Conservation (phyloP, 2,113 vertebrate genomes). For the Glaucidium brasilianum region DNA sequence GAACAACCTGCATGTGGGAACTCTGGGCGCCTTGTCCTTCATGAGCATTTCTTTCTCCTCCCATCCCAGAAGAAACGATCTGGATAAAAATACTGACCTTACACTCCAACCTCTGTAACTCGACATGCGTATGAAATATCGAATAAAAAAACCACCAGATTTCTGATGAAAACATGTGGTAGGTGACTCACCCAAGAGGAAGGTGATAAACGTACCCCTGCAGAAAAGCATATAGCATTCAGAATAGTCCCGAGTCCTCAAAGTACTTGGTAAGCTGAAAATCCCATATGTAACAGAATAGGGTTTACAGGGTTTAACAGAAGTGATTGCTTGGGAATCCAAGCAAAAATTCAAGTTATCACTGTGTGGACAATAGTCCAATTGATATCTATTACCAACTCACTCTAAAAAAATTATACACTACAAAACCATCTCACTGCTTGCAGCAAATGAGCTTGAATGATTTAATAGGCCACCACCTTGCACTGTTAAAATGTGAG, state of each 20-base stretch:
- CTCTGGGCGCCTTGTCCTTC: neutral
- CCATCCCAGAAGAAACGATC: neutral
- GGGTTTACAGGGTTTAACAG: neutral
- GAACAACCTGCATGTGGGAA: accelerated
- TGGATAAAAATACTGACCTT: neutral
- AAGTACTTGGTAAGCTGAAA: conserved; percentile 9
- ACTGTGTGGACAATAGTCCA: conserved; percentile 5
- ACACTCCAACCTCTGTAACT: neutral
- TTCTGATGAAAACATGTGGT: neutral
- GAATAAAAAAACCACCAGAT: neutral
- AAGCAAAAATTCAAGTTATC: conserved; percentile 62
- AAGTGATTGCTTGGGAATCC: conserved; percentile 48
- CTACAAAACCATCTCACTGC: conserved; percentile 55
- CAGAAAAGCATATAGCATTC: neutral
- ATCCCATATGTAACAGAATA: neutral
- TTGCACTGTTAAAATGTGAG: conserved; percentile 53
- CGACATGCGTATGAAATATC: neutral
- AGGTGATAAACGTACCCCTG: neutral
- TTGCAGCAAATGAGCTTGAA: conserved; percentile 45
- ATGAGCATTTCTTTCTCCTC: neutral
- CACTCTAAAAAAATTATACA: conserved; percentile 28
- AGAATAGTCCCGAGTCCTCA: neutral
- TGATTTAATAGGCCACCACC: conserved; percentile 39
- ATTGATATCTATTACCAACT: conserved; percentile 13
- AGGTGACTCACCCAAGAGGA: neutral